Evolutionary conservation across 2,113 vertebrate genomes (phyloP), one percentile per base, ranked within the genome.

Genomic region (Corvus hawaiiensis): DNA sequence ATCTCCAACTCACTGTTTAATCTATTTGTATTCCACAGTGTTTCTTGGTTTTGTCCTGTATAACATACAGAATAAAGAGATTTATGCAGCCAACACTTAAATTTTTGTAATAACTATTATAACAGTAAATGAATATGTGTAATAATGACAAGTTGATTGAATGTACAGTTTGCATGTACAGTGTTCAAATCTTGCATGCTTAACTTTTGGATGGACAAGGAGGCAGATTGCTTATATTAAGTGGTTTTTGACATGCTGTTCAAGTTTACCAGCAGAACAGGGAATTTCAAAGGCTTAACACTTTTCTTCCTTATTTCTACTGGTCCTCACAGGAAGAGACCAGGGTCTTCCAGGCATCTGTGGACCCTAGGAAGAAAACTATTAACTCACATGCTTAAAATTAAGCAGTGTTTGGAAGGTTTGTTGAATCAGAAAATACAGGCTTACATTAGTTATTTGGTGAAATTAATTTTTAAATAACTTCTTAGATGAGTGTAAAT

Each of bases 381-480:
- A 52, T 52, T 87, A 55, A 63, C 2, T 59, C 54, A 44, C 23
- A 17, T 75, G 14, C 28, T 91, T 79, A 76, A 93, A 89, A 89
- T 66, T 61, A 85, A 87, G 33, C 26, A 61, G 19, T 1, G 0
- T 67, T 92, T 54, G 48, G 44, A 74, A 74, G 19, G 27, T 58
- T 35, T 82, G 54, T 52, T 94, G 84, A 95, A 87, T 87, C 77
- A 89, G 84, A 37, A 87, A 85, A 75, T 32, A 23, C 6, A 69
- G 30, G 28, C 23, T 54, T 46, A 55, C 18, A 37, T 83, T 80
- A 78, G 18, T 89, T 87, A 87, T 91, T 81, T 81, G 37, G 89
- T 74, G 33, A 90, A 88, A 91, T 93, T 82, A 52, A 46, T 89
- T 90, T 91, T 85, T 52, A n/a, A 95, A 87, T 92, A 87, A 84